These are phyloP conservation scores for Drosophila rhopaloa DNA, from an alignment of 1,140 invertebrate genomes.

Conservation along the genomic window DNA sequence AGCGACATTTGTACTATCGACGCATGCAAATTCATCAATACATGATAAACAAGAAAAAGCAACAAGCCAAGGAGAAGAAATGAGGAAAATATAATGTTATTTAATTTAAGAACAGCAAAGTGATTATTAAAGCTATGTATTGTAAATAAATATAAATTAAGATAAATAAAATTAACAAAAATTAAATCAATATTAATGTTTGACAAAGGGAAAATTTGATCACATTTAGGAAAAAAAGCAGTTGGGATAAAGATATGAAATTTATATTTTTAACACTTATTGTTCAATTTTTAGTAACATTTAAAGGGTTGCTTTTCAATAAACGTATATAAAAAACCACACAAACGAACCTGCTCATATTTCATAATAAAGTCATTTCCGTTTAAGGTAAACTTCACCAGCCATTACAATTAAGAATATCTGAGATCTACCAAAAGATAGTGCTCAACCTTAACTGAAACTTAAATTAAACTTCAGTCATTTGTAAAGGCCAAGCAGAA, in stretches of 20 bases:
- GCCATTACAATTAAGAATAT: constrained; percentile 1
- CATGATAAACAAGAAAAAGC: constrained; percentile 44
- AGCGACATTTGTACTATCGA: constrained; percentile 58
- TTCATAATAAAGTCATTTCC: background rate
- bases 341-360: background rate
- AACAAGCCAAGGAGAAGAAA: background rate
- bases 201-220: too few relatives aligned
- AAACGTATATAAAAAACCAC: too few relatives aligned
- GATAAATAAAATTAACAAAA: background rate
- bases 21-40: constrained; percentile 52
- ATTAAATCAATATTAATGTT: too few relatives aligned
- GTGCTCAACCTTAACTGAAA: constrained; percentile 4
- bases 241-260: background rate
- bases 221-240: too few relatives aligned
- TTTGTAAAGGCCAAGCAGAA: constrained; percentile 7
- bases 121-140: constrained; percentile 21
- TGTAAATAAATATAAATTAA: background rate
- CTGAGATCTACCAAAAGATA: constrained; percentile 4
- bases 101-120: constrained; percentile 24
- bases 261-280: too few relatives aligned
- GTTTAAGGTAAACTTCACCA: background rate
- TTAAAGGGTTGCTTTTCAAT: background rate
- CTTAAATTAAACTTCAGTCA: constrained; percentile 47
- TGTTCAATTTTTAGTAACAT: background rate
- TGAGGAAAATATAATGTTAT: background rate